A percentile compares a stretch with the other conserved stretches of the same genome.
These are phyloP conservation scores for Euglossa dilemma DNA, from an alignment of 1,140 invertebrate genomes.

Conservation along the genomic window DNA sequence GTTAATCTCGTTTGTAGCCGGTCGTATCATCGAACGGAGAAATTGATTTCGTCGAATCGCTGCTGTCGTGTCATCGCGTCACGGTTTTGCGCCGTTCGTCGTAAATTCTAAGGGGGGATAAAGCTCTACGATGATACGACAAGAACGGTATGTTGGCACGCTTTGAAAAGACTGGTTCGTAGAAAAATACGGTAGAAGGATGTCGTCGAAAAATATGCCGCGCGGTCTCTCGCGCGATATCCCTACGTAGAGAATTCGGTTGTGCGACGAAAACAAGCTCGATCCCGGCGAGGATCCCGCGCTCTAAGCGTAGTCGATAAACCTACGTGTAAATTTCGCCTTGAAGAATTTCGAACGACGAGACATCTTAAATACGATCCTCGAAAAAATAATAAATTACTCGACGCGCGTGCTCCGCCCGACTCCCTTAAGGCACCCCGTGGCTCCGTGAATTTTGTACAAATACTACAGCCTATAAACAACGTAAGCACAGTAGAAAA, in stretches of 20 bases:
- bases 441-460: slow-evolving; percentile 31
- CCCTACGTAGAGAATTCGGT: not conserved
- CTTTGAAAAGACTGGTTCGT: slow-evolving; percentile 48
- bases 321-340: slow-evolving; percentile 24
- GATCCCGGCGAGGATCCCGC: not conserved
- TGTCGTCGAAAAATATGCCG: slow-evolving; percentile 36
- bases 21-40: not conserved
- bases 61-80: slow-evolving; percentile 66
- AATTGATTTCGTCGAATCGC: not conserved
- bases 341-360: not conserved
- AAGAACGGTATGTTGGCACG: slow-evolving; percentile 57
- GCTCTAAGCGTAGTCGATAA: not conserved
- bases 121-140: slow-evolving; percentile 45
- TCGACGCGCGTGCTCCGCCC: not conserved
- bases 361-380: slow-evolving; percentile 27
- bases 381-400: slow-evolving; percentile 57
- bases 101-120: slow-evolving; percentile 28
- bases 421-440: slow-evolving; percentile 54
- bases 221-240: not conserved
- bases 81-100: slow-evolving; percentile 72
- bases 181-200: slow-evolving; percentile 34
- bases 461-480: slow-evolving; percentile 16
- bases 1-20: slow-evolving; percentile 48
- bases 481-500: slow-evolving; percentile 1
- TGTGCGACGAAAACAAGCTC: not conserved